Base-by-base conservation (phyloP, 2,888 invertebrate genomes). In the Lasiommata megera region DNA sequence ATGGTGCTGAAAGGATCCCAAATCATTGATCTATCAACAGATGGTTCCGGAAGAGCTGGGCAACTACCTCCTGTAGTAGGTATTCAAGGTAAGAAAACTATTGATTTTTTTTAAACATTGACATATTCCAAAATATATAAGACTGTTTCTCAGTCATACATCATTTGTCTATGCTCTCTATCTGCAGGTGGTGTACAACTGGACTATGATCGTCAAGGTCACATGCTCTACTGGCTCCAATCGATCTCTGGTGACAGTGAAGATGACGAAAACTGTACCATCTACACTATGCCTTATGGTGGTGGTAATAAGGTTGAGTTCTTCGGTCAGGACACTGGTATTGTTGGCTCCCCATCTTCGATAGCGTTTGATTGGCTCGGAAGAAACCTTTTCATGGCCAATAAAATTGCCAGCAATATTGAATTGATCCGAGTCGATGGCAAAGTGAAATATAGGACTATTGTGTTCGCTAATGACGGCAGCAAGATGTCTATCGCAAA, bases 301-400 rank as follows among this genome's bases (percentile, higher is more conserved):
- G 98, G 97, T 9, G 97, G 97, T 0, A 96, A 97, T 55, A 82
- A 82, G 65, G 71, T 67, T 0, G 95, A 95, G 70, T 96, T 98
- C 80, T 92, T 97, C 6, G 95, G 95, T n/a, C 81, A 91, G 3
- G 96, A 96, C 69, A 93, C 94, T 0, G 97, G 98, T n/a, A 93
- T 98, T 47, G 95, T 98, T 7, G 98, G 98, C 0, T 95, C 97
- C 0, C 97, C 98, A 0, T 96, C 96, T 34, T 94, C 96, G 0
- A 93, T 99, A 38, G 98, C 99, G 0, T 96, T 98, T 74, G 99
- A 99, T 80, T 99, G 99, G 99, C 92, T 99, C 17, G 98, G 99
- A 3, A 92, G 98, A 54, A 99, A 99, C 86, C 82, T 99, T 34
- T 99, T 96, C 79, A 95, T 99, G 80, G 98, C 97, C 23, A 99